Base-by-base conservation (phyloP, 2,888 invertebrate species). In the Morpho deidamia region DNA sequence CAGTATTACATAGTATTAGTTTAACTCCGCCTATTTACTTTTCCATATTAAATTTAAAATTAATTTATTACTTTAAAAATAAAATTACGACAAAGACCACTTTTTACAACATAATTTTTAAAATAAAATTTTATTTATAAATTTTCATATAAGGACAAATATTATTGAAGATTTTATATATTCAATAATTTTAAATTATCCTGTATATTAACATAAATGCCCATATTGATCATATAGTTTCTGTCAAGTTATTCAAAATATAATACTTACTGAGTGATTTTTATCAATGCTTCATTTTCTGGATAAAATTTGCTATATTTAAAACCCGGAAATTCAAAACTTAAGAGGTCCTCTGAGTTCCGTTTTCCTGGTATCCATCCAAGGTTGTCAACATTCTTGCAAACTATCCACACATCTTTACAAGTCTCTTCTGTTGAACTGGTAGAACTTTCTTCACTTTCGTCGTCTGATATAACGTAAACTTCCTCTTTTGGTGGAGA, bases 251-350 rank as follows among this genome's bases (percentile, higher is more conserved):
- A 23, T 23, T 23, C 23, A 37, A 7, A 33, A 23, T 7, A 7
- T 8, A 45, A 41, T 69, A 85, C 87, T 84, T 69, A 87, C 89
- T 76, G 66, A 53, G 77, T 83, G 43, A 89, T 79, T 70, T 81
- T 81, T 9, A 58, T 47, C 53, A 80, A 77, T 5, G 82, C 83
- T 61, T 77, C 76, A 32, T 67, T 59, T 68, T 74, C 67, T 1
- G 62, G 12, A 60, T 80, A 85, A 73, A 74, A 85, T 7, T 74
- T 68, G 0, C 79, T 76, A 59, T 61, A 74, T 49, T 77, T 72
- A 64, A 78, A 82, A 51, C 81, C 83, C 14, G 87, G 85, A 58
- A 86, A 81, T 65, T 78, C 72, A 59, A 84, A 83, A 66, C 81
- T 80, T 44, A 86, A 45, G 51, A 68, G 57, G 38, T 69, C 66